Base-by-base conservation (phyloP, 2,113 vertebrate genomes). In the Atrichornis clamosus region DNA sequence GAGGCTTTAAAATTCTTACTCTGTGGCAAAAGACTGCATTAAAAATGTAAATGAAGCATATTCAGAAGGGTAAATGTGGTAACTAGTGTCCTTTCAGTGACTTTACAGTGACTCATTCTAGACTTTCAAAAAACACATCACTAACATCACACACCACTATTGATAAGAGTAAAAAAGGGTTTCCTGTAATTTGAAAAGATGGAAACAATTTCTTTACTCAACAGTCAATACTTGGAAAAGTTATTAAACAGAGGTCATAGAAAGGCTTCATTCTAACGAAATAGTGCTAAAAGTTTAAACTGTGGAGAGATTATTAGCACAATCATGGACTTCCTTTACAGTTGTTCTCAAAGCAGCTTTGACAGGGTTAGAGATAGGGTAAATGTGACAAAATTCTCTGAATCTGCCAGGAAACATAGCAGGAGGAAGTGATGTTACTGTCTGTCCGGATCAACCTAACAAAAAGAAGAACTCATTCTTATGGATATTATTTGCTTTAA, bases 121-220 rank as follows among this genome's bases (percentile, higher is more conserved):
- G 93, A 96, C 94, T 97, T 97, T 97, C 95, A 97, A 93, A 97
- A 98, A 97, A 97, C 96, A 97, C 93, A 98, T 97, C 97, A 96
- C 96, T 97, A 95, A 94, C 96, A 97, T 88, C 95, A 93, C 44
- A 92, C 80, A 94, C 93, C 93, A 92, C 90, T 96, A 87, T 84
- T 96, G 97, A 96, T 97, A 97, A 96, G 88, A 96, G 91, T 89
- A 62, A 95, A 97, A 92, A 96, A 96, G 88, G 65, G 93, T 97
- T 98, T 98, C 98, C 97, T 98, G 98, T 98, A 98, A 98, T 95
- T 96, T 97, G 95, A 97, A 97, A 97, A 95, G 90, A 96, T 93
- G 87, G 94, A 97, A 97, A 97, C 95, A 96, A 96, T 96, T 95
- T 97, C 82, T 97, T 95, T 89, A 92, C 93, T 94, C 68, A 97